These are phyloP conservation scores for Zelleria hepariella DNA, from an alignment of 2,888 invertebrate species.

Conservation along the genomic window DNA sequence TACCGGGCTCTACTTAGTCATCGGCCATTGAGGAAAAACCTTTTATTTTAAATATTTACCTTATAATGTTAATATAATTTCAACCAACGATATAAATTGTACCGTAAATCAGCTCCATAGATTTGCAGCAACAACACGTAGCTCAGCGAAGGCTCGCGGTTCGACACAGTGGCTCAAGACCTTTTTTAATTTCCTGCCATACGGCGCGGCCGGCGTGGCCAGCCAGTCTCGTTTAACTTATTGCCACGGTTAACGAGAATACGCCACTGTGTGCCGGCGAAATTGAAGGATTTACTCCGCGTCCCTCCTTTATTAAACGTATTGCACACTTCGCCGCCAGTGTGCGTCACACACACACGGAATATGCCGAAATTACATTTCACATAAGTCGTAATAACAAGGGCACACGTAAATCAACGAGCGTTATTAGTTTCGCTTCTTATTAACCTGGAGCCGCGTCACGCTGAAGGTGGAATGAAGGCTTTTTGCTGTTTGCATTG, in stretches of 20 bases:
- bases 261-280: conserved; percentile 70
- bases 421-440: conserved; percentile 66
- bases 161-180: conserved; percentile 43
- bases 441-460: conserved; percentile 60
- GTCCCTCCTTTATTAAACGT: conserved; percentile 73
- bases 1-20: no score
- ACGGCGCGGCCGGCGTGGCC: neutral
- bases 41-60: neutral
- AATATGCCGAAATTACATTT: conserved; percentile 68
- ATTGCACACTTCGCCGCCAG: conserved; percentile 53
- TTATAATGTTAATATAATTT: neutral
- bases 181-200: conserved; percentile 61
- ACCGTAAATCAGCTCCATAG: neutral
- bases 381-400: conserved; percentile 72
- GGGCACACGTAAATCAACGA: conserved; percentile 68
- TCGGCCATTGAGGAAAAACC: neutral
- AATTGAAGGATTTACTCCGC: conserved; percentile 71
- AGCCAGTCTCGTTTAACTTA: conserved; percentile 58
- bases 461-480: conserved; percentile 16
- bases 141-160: conserved; percentile 19
- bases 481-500: conserved; percentile 32
- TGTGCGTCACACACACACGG: conserved; percentile 10
- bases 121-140: neutral
- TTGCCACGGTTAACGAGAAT: conserved; percentile 72
- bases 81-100: neutral